phyloP scores from a whole-genome alignment of 2,888 invertebrate genomes.

The Piscicola geometra region DNA sequence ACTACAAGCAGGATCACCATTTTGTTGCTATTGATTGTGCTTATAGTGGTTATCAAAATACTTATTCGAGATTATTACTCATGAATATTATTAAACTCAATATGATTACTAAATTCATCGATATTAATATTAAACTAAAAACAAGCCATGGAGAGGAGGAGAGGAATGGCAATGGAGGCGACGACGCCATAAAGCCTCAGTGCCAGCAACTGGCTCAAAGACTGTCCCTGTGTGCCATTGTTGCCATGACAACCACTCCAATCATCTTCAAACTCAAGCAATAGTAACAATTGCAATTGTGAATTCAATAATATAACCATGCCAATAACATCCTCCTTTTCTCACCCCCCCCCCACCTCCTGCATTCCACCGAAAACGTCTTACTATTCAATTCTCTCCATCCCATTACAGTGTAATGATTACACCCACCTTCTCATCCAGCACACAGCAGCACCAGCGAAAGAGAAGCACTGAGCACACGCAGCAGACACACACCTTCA shows the following conservation, averaged over 20 bases:
- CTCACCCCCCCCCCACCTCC: too few species aligned
- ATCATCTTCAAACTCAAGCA: conserved; percentile 6
- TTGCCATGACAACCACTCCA: too few species aligned
- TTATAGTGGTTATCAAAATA: too few species aligned
- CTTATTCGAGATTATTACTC: too few species aligned
- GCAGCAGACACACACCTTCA: conserved; percentile 77
- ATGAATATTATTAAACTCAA: too few species aligned
- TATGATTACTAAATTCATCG: too few species aligned
- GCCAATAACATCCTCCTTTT: neutral
- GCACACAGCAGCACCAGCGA: conserved; percentile 61
- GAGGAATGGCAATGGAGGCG: conserved; percentile 69
- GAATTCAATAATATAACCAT: neutral
- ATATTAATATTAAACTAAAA: too few species aligned
- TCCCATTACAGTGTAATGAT: neutral
- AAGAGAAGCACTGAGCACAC: conserved; percentile 73
- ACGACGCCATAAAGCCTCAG: conserved; percentile 69
- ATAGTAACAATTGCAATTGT: neutral
- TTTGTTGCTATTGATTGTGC: too few species aligned
- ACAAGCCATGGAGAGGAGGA: conserved; percentile 62
- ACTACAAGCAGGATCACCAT: neutral
- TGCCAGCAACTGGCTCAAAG: conserved; percentile 62
- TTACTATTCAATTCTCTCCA: too few species aligned
- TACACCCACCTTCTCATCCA: neutral
- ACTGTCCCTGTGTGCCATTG: conserved; percentile 48
- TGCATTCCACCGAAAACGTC: too few species aligned